These are phyloP conservation scores for Bombyx mori DNA, from an alignment of 1,140 invertebrate species.

Conservation along the genomic window DNA sequence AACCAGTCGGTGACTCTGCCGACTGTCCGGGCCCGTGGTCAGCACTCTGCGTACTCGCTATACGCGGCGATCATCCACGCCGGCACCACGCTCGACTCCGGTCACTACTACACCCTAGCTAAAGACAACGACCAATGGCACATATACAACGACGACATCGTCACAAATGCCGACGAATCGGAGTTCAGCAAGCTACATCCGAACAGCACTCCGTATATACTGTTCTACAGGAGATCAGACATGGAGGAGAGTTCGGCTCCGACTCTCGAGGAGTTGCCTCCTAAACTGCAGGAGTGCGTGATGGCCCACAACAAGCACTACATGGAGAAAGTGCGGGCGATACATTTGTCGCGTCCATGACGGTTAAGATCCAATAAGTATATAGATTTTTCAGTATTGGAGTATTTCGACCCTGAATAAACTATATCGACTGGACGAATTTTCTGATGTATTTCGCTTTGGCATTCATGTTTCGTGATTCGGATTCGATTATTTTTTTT, in stretches of 20 bases:
- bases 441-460: no score
- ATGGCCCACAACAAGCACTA: conserved; percentile 42
- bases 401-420: conserved; percentile 24
- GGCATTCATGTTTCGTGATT: no score
- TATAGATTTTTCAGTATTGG: conserved; percentile 39
- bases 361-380: conserved; percentile 42
- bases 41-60: conserved; percentile 74
- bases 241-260: conserved; percentile 36
- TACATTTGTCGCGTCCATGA: conserved; percentile 36
- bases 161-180: conserved; percentile 74
- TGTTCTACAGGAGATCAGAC: conserved; percentile 77
- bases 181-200: conserved; percentile 77
- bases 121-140: conserved; percentile 81
- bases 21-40: conserved; percentile 56
- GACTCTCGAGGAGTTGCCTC: conserved; percentile 33
- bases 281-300: conserved; percentile 32
- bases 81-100: conserved; percentile 85
- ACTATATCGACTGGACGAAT: background rate
- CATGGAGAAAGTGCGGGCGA: conserved; percentile 31
- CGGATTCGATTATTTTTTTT: no score
- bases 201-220: conserved; percentile 85
- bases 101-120: conserved; percentile 90
- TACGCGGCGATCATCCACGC: conserved; percentile 89
- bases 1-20: conserved; percentile 73
- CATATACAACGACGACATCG: conserved; percentile 84